Evolutionary conservation across 1,140 invertebrate genomes (phyloP).

Genomic region (Penaeus japonicus): DNA sequence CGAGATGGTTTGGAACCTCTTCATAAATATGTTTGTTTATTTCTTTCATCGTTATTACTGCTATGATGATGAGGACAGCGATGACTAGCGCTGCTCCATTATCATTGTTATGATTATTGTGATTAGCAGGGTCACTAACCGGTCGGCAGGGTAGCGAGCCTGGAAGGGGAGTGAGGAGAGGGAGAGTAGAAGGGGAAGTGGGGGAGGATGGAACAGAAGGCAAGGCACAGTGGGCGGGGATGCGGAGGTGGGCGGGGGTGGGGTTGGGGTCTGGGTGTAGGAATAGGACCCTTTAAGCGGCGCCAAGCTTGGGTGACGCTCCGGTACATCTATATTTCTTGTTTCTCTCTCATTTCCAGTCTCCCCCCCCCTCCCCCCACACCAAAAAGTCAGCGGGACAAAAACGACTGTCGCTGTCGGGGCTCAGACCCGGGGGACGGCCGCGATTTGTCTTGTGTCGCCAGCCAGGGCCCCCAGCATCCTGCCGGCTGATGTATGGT

Average conservation of each 20-base stretch:
- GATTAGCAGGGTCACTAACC: too few relatives aligned
- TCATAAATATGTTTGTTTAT: too few relatives aligned
- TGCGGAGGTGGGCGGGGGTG: not conserved
- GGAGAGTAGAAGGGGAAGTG: not conserved
- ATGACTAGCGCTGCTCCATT: too few relatives aligned
- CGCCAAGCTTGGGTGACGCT: not conserved
- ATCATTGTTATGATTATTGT: too few relatives aligned
- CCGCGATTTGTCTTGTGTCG: slow-evolving; percentile 41
- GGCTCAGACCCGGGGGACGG: slow-evolving; percentile 20
- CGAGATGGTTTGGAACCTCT: too few relatives aligned
- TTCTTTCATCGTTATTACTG: too few relatives aligned
- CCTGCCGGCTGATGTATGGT: slow-evolving; percentile 27
- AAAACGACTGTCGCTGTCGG: slow-evolving; percentile 15
- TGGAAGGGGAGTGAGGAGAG: not conserved
- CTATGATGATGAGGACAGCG: too few relatives aligned
- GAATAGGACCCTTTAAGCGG: not conserved
- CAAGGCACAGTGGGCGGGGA: not conserved
- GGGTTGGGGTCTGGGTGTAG: not conserved
- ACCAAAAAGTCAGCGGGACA: slow-evolving; percentile 22
- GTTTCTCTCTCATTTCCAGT: slow-evolving; percentile 40
- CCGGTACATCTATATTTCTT: slow-evolving; percentile 25
- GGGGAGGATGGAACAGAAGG: not conserved
- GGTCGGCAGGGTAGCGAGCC: not conserved
- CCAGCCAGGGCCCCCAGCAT: slow-evolving; percentile 14
- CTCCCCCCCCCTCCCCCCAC: not conserved